Conservation (phyloP, 2,888 invertebrate genomes). For the Tryphoninae sp. region DNA sequence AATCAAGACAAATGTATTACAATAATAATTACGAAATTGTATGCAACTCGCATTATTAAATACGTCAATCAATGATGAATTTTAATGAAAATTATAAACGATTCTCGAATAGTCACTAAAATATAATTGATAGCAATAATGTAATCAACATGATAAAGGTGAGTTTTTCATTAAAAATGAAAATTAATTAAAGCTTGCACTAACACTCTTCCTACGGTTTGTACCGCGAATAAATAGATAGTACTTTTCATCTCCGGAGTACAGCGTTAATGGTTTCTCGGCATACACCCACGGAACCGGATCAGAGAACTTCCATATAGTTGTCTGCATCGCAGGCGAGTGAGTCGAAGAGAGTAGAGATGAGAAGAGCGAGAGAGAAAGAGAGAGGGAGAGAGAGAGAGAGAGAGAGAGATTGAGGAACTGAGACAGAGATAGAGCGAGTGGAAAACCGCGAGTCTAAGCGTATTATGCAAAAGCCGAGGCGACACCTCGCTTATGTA, state of each 20-base stretch:
- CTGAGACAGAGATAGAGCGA: constrained; percentile 17
- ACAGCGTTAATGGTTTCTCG: constrained; percentile 28
- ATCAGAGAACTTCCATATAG: constrained; percentile 33
- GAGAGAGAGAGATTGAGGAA: constrained; percentile 7
- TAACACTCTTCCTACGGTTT: not conserved
- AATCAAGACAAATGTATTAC: not conserved
- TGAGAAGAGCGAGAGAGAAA: not conserved
- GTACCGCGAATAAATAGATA: not conserved
- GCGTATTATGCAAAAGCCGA: constrained; percentile 58
- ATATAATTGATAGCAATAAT: not conserved
- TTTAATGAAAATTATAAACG: not conserved
- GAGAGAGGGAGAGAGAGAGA: not conserved
- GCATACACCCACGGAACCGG: constrained; percentile 12
- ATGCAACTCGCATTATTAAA: not conserved
- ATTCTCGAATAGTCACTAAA: not conserved
- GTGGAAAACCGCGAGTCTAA: constrained; percentile 37
- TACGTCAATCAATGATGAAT: not conserved
- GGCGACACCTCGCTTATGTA: constrained; percentile 53
- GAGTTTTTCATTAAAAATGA: not conserved
- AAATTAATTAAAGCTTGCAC: not conserved
- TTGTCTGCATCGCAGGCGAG: not conserved
- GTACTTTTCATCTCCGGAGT: constrained; percentile 10
- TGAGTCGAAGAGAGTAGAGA: constrained; percentile 18
- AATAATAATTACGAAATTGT: too few species aligned
- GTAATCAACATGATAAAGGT: not conserved